phyloP scores from a whole-genome alignment of 2,113 vertebrate genomes.

The Bujurquina vittata region DNA sequence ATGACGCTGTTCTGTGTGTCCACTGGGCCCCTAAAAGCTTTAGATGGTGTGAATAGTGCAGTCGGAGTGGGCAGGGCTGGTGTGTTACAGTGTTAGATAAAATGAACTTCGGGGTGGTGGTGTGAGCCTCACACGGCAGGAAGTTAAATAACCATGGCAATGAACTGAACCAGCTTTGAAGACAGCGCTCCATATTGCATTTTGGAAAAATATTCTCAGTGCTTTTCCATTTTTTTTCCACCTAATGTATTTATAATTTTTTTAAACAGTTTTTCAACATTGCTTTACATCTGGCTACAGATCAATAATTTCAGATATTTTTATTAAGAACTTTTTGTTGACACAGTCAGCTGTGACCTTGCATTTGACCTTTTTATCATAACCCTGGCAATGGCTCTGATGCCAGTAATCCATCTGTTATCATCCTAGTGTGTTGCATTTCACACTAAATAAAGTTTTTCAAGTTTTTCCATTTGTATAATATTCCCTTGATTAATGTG shows the following conservation, averaged over 20 bases:
- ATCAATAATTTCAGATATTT: background rate
- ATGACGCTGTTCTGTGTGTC: constrained; percentile 48
- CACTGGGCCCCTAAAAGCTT: constrained; percentile 45
- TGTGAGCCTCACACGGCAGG: constrained; percentile 10
- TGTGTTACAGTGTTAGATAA: constrained; percentile 38
- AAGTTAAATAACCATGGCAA: constrained; percentile 37
- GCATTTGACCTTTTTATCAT: background rate
- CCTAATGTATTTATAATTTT: background rate
- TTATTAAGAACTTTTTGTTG: background rate
- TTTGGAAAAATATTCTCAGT: background rate
- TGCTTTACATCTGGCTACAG: background rate
- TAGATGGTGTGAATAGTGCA: constrained; percentile 54
- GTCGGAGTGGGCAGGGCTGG: constrained; percentile 41
- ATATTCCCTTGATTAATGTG: constrained; percentile 6
- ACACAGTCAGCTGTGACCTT: background rate
- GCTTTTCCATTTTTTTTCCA: constrained; percentile 7
- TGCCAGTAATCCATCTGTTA: background rate
- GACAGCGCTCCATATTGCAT: constrained; percentile 3
- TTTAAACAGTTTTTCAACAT: background rate
- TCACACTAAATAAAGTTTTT: constrained; percentile 1
- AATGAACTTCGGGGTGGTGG: constrained; percentile 18
- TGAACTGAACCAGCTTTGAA: constrained; percentile 56
- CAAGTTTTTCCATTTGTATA: background rate
- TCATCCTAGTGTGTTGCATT: background rate
- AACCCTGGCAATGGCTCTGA: background rate